A percentile compares a stretch with the other conserved stretches of the same genome.
Conservation (phyloP, 1,140 invertebrate species). For the Thaumatotibia leucotreta region DNA sequence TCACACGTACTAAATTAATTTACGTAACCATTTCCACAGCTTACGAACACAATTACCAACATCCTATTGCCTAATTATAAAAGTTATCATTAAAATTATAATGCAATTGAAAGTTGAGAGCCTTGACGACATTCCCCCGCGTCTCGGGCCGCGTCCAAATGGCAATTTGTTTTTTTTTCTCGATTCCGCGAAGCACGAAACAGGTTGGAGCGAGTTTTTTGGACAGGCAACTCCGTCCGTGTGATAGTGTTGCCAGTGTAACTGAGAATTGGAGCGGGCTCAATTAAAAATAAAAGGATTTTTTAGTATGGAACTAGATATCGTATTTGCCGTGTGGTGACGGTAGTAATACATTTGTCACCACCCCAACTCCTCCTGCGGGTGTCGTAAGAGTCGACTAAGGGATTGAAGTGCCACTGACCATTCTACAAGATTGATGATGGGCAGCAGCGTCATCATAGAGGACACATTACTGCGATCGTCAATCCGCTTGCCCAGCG, state of each 20-base stretch:
- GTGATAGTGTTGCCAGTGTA: slow-evolving; percentile 23
- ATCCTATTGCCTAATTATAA: background rate
- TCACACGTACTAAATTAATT: no score
- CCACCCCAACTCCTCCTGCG: no score
- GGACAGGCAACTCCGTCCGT: slow-evolving; percentile 30
- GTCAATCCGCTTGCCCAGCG: no score
- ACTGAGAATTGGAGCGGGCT: background rate
- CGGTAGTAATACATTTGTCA: no score
- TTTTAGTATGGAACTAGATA: background rate
- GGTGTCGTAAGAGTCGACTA: no score
- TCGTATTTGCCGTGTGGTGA: no score
- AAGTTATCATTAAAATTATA: slow-evolving; percentile 6
- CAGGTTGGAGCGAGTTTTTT: slow-evolving; percentile 60
- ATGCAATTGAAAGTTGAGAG: slow-evolving; percentile 37
- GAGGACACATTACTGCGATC: no score
- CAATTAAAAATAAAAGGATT: background rate
- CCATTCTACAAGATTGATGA: no score
- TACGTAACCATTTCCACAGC: background rate
- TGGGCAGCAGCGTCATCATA: no score
- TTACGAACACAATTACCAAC: background rate
- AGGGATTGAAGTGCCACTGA: no score
- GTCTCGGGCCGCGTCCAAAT: slow-evolving; percentile 38
- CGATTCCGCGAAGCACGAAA: slow-evolving; percentile 51
- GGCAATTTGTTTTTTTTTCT: slow-evolving; percentile 53
- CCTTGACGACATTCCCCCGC: slow-evolving; percentile 60